Conservation (phyloP, 2,113 vertebrate species). For the Pyrgilauda ruficollis region DNA sequence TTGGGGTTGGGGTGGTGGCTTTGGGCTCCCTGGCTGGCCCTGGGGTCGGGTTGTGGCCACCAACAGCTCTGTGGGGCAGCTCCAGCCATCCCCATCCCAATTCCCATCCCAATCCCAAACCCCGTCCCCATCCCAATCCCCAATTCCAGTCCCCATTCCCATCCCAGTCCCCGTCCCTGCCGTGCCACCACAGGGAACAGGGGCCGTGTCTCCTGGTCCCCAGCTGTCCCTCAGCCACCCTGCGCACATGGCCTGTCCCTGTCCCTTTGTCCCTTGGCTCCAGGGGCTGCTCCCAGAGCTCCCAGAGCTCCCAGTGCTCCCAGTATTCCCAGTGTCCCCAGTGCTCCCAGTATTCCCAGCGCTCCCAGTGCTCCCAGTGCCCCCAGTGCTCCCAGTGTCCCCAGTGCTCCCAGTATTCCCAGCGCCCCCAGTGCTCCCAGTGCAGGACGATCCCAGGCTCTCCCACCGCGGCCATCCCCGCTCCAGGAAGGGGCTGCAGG, state of each 20-base stretch:
- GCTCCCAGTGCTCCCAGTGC: too few relatives aligned
- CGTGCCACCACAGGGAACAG: background rate
- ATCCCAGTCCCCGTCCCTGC: fast-evolving
- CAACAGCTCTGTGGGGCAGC: background rate
- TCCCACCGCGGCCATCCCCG: fast-evolving
- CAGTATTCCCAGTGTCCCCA: too few relatives aligned
- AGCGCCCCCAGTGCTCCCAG: too few relatives aligned
- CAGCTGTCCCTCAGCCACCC: fast-evolving
- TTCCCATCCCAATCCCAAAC: background rate
- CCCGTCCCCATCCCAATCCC: background rate
- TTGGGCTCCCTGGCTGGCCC: background rate
- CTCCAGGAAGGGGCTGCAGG: background rate
- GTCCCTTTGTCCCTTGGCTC: too few relatives aligned
- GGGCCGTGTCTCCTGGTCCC: background rate
- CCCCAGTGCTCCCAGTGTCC: too few relatives aligned
- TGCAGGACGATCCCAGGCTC: too few relatives aligned
- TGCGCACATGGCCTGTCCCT: fast-evolving
- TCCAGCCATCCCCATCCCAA: background rate
- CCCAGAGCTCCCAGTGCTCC: too few relatives aligned
- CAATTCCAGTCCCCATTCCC: background rate
- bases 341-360: too few relatives aligned
- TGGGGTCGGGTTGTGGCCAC: fast-evolving
- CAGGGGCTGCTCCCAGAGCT: too few relatives aligned
- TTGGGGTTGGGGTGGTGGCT: background rate
- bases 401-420: too few relatives aligned